Percentiles rank a stretch among this genome's conserved stretches.
Evolutionary conservation across 1,140 invertebrate genomes (phyloP).

Genomic region (Hycleus phaleratus): DNA sequence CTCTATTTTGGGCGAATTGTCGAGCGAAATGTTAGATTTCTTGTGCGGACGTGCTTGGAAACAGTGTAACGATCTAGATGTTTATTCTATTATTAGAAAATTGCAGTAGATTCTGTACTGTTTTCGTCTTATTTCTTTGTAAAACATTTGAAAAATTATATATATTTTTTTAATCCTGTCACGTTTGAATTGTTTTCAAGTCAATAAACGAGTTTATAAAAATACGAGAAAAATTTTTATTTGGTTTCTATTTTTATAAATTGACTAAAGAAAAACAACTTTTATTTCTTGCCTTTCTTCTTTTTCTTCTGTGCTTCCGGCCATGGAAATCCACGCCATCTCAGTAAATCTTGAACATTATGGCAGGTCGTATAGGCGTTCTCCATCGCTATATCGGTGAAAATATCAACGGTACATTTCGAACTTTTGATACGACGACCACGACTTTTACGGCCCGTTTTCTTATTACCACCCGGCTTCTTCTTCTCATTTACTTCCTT

Average conservation of each 20-base stretch:
- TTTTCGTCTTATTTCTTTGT: too few relatives aligned
- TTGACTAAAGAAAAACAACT: background rate
- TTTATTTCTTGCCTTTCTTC: slow-evolving; percentile 59
- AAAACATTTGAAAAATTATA: too few relatives aligned
- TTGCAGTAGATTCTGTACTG: too few relatives aligned
- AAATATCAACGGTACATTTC: slow-evolving; percentile 65
- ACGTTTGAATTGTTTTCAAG: too few relatives aligned
- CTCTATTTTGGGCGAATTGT: too few relatives aligned
- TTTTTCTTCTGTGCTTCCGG: slow-evolving; percentile 75
- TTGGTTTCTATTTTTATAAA: background rate
- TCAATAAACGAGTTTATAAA: too few relatives aligned
- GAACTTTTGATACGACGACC: slow-evolving; percentile 50
- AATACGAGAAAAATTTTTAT: background rate
- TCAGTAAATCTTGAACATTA: slow-evolving; percentile 73
- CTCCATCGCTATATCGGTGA: slow-evolving; percentile 77
- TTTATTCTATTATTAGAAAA: too few relatives aligned
- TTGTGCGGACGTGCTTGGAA: too few relatives aligned
- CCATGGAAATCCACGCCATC: slow-evolving; percentile 73
- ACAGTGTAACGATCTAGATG: too few relatives aligned
- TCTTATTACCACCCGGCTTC: slow-evolving; percentile 44
- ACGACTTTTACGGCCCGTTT: slow-evolving; percentile 44
- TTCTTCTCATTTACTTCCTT: slow-evolving; percentile 40
- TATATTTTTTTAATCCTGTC: too few relatives aligned
- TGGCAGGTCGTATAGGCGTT: slow-evolving; percentile 84
- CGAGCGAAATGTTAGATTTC: too few relatives aligned